Conservation (phyloP, 2,113 vertebrate genomes). For the Petrocephalus zakoni region DNA sequence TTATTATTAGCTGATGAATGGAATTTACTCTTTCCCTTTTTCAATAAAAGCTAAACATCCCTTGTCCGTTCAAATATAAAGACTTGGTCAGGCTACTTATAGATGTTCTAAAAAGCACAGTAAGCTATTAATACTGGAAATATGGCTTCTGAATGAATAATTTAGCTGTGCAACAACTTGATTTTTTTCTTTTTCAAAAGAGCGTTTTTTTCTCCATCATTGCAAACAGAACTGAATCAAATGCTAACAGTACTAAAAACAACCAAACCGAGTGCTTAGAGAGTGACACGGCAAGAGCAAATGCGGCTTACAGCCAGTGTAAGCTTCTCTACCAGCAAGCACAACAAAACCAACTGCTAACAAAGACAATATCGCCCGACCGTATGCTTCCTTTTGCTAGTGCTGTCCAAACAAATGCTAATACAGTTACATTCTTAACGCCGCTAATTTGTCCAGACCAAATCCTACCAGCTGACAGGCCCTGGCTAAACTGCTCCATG, state of each 20-base stretch:
- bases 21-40: not conserved
- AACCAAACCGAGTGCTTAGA: not conserved
- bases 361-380: not conserved
- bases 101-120: not conserved
- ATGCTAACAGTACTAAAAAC: slow-evolving; percentile 5
- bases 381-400: not conserved
- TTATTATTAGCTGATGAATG: not conserved
- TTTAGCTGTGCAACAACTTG: not conserved
- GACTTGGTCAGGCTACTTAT: not conserved
- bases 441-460: not conserved
- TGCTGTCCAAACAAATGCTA: not conserved
- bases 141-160: not conserved
- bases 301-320: not conserved
- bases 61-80: not conserved
- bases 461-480: not conserved
- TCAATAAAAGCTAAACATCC: not conserved
- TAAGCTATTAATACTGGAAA: not conserved
- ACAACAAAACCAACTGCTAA: not conserved
- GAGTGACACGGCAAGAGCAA: not conserved
- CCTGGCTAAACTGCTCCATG: no score
- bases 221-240: not conserved
- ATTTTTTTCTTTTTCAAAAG: not conserved
- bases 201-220: not conserved
- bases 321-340: not conserved
- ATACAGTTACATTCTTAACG: not conserved